Evolutionary conservation across 37 sponge, comb jelly and placozoan species (phyloP).

Genomic region (Mnemiopsis leidyi): DNA sequence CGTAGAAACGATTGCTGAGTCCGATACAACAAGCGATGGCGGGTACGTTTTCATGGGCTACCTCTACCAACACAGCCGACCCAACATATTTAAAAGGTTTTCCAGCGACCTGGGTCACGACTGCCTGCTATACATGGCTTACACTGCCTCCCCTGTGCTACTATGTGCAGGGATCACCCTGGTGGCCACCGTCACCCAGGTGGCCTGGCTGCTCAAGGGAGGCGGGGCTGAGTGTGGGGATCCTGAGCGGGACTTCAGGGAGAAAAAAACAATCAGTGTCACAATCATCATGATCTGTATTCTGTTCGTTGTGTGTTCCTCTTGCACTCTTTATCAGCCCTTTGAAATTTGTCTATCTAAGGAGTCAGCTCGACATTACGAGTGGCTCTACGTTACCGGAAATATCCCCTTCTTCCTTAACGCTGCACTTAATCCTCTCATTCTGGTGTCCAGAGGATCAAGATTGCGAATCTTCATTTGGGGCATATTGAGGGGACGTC

Average conservation of each 20-base stretch:
- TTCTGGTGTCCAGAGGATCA: not conserved
- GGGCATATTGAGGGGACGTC: no score
- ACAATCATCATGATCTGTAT: constrained; percentile 10
- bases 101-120: not conserved
- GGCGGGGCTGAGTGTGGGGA: not conserved
- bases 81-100: not conserved
- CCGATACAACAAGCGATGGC: not conserved
- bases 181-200: not conserved
- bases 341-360: not conserved
- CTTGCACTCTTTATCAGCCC: not conserved
- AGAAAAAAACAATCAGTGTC: not conserved
- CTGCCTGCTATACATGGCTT: not conserved
- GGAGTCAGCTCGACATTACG: not conserved
- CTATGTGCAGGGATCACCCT: not conserved
- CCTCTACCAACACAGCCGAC: not conserved
- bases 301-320: not conserved
- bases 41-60: not conserved
- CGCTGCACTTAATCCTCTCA: constrained; percentile 30
- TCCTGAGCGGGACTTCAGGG: not conserved
- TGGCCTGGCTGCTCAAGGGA: not conserved
- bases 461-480: not conserved
- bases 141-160: not conserved
- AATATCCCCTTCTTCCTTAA: constrained; percentile 6
- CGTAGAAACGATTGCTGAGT: not conserved
- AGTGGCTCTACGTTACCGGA: not conserved